phyloP scores from a whole-genome alignment of 2,888 invertebrate species.

The Oligia strigilis region DNA sequence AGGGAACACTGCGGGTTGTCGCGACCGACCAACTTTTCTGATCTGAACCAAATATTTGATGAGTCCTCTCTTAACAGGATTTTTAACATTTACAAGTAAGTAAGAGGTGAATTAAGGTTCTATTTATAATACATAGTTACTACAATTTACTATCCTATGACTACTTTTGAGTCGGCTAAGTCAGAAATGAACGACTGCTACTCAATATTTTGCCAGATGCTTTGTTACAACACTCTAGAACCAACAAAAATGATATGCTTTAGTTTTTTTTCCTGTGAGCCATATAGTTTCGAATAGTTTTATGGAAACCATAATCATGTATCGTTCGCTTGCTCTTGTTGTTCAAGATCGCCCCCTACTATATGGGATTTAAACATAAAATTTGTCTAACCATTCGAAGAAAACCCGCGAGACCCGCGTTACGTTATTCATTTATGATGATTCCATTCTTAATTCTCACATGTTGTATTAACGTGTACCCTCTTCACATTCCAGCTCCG shows the following conservation, averaged over 20 bases:
- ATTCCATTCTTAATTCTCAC: background rate
- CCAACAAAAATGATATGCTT: background rate
- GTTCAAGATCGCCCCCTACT: too few relatives aligned
- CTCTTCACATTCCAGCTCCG: slow-evolving; percentile 70
- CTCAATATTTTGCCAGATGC: background rate
- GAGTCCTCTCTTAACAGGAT: slow-evolving; percentile 91
- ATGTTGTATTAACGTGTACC: background rate
- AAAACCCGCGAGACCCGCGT: too few relatives aligned
- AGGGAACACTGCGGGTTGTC: slow-evolving; percentile 94
- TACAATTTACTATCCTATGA: background rate
- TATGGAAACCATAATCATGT: background rate
- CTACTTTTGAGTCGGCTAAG: background rate
- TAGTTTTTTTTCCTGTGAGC: too few relatives aligned
- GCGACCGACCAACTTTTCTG: slow-evolving; percentile 91
- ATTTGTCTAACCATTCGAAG: too few relatives aligned
- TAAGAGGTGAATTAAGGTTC: slow-evolving; percentile 5
- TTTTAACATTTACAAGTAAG: slow-evolving; percentile 92
- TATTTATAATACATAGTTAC: too few relatives aligned
- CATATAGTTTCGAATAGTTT: too few relatives aligned
- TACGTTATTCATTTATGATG: background rate
- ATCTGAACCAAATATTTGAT: slow-evolving; percentile 92
- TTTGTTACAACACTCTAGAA: background rate
- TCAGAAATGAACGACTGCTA: background rate
- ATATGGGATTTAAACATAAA: too few relatives aligned
- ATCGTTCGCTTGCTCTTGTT: background rate